Conservation (phyloP, 2,888 invertebrate genomes). For the Caenorhabditis sp. region DNA sequence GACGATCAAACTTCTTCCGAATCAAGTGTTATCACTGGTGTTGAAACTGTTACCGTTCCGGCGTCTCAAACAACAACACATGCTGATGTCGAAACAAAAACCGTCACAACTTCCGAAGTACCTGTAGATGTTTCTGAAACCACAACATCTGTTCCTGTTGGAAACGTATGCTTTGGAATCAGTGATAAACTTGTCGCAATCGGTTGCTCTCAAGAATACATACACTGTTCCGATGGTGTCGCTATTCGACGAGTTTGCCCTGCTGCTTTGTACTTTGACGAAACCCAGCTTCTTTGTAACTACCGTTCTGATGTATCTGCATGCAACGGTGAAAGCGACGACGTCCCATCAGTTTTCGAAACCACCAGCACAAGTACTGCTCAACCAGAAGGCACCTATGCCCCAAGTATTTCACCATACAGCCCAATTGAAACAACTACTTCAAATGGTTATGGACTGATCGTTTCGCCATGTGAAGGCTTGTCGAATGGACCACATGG, state of each 20-base stretch:
- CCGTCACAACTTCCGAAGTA: neutral
- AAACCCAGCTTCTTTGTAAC: neutral
- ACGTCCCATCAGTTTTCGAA: neutral
- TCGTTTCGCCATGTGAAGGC: constrained; percentile 6
- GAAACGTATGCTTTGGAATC: neutral
- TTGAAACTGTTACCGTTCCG: constrained; percentile 5
- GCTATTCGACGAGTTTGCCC: constrained; percentile 16
- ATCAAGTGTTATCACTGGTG: constrained; percentile 5
- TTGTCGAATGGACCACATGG: constrained; percentile 18
- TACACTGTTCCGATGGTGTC: constrained; percentile 28
- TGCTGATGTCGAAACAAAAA: too few species aligned
- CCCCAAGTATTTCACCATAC: constrained; percentile 17
- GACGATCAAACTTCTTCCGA: neutral
- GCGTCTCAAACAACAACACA: neutral
- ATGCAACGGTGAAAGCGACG: constrained; percentile 7
- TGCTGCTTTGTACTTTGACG: constrained; percentile 20
- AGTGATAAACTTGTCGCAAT: constrained; percentile 13
- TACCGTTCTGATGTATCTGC: constrained; percentile 17
- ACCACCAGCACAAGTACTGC: neutral
- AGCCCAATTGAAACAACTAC: neutral
- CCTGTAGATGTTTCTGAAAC: neutral
- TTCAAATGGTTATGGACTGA: neutral
- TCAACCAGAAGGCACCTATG: constrained; percentile 11
- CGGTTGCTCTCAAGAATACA: constrained; percentile 35
- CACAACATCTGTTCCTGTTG: neutral